phyloP scores from a whole-genome alignment of 2,797 vertebrate genomes.

The Limosa lapponica region DNA sequence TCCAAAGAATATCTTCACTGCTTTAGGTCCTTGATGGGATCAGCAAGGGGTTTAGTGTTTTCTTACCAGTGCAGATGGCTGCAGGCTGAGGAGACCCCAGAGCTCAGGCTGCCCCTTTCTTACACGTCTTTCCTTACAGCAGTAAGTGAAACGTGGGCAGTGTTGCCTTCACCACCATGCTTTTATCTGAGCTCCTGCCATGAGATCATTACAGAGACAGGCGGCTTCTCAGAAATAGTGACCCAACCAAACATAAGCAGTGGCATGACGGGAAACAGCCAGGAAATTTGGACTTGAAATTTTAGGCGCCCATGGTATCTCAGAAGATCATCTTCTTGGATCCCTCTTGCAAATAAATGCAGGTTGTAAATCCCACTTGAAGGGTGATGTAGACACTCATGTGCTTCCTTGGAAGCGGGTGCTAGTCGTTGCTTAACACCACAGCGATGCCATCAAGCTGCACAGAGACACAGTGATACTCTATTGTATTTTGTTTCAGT shows the following conservation, averaged over 20 bases:
- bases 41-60: background rate
- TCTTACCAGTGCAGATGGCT: background rate
- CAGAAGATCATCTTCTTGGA: background rate
- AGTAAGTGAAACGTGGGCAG: background rate
- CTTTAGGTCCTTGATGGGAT: background rate
- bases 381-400: rapidly evolving
- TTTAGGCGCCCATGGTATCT: background rate
- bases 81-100: background rate
- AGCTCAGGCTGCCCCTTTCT: background rate
- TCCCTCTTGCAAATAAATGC: background rate
- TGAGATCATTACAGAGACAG: background rate
- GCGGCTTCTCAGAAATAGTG: background rate
- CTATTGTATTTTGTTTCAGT: conserved; percentile 83
- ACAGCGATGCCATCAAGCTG: background rate
- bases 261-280: background rate
- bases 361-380: background rate
- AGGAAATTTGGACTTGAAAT: background rate
- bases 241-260: rapidly evolving
- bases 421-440: background rate
- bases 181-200: background rate
- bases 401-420: background rate
- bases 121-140: background rate
- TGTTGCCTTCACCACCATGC: background rate
- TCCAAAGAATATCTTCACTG: background rate
- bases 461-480: background rate